phyloP scores from a whole-genome alignment of 2,888 invertebrate species.

The Monochamus alternatus region DNA sequence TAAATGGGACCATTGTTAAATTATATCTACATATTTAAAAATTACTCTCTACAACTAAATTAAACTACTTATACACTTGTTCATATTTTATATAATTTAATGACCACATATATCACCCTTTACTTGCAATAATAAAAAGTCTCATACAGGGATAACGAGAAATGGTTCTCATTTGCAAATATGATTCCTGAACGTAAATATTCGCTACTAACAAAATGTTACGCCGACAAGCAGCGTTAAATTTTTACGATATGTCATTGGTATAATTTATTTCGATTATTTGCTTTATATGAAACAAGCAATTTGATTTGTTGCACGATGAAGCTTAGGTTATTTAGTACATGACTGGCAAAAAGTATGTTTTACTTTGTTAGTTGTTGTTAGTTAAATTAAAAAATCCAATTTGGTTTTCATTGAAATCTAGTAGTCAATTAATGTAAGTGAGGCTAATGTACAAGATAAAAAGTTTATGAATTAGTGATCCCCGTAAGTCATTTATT shows the following conservation, averaged over 20 bases:
- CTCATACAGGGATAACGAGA: constrained; percentile 5
- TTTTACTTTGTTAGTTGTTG: too few relatives aligned
- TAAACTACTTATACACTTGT: constrained; percentile 14
- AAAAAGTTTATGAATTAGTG: too few relatives aligned
- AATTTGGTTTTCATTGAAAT: too few relatives aligned
- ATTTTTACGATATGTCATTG: constrained; percentile 9
- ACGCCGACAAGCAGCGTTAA: neutral
- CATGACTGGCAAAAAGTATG: too few relatives aligned
- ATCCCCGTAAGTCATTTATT: too few relatives aligned
- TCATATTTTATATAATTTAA: constrained; percentile 2
- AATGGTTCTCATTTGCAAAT: constrained; percentile 29
- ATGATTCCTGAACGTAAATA: constrained; percentile 15
- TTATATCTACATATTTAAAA: too few relatives aligned
- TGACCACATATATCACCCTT: constrained; percentile 22
- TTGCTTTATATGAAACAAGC: neutral
- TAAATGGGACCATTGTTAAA: too few relatives aligned
- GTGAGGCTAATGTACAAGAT: too few relatives aligned
- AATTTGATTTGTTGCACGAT: too few relatives aligned
- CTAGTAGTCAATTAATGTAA: too few relatives aligned
- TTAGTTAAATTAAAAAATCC: too few relatives aligned
- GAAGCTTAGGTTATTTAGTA: too few relatives aligned
- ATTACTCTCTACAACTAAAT: neutral
- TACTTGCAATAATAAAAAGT: constrained; percentile 26
- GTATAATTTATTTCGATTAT: neutral
- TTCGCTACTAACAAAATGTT: neutral